Percentiles rank a stretch among this genome's conserved stretches.
Conservation (phyloP, 2,797 vertebrate genomes). For the Trachops cirrhosus region DNA sequence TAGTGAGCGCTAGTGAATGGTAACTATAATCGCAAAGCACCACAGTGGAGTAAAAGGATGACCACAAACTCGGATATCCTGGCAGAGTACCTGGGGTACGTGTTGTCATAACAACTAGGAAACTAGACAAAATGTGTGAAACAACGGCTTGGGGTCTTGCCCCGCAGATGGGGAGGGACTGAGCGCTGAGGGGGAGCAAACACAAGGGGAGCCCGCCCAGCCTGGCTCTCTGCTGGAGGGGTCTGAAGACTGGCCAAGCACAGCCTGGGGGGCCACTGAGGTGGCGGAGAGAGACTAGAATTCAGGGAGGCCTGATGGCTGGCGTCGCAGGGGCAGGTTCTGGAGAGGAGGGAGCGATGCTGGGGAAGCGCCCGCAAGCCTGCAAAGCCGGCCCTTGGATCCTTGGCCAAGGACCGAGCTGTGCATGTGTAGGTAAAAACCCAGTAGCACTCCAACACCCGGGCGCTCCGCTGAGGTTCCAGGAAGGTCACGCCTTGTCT, state of each 20-base stretch:
- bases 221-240: rapidly evolving
- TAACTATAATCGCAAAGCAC: background rate
- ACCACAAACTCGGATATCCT: background rate
- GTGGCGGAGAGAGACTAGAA: background rate
- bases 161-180: background rate
- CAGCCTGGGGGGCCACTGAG: background rate
- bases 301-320: too few relatives aligned
- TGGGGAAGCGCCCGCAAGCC: too few relatives aligned
- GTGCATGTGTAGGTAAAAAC: too few relatives aligned
- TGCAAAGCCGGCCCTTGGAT: too few relatives aligned
- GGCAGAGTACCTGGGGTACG: too few relatives aligned
- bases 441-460: too few relatives aligned
- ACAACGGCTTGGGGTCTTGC: background rate
- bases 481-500: background rate
- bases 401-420: too few relatives aligned
- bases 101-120: background rate
- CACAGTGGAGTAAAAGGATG: background rate
- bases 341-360: too few relatives aligned
- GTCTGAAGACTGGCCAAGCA: background rate
- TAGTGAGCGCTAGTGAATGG: background rate
- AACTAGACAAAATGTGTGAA: background rate
- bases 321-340: too few relatives aligned
- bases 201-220: rapidly evolving
- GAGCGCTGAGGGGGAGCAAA: background rate
- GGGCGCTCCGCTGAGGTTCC: background rate